Evolutionary conservation across 2,113 vertebrate genomes (phyloP), one percentile per base, ranked within the genome.

Genomic region (Melanocharis versteri): DNA sequence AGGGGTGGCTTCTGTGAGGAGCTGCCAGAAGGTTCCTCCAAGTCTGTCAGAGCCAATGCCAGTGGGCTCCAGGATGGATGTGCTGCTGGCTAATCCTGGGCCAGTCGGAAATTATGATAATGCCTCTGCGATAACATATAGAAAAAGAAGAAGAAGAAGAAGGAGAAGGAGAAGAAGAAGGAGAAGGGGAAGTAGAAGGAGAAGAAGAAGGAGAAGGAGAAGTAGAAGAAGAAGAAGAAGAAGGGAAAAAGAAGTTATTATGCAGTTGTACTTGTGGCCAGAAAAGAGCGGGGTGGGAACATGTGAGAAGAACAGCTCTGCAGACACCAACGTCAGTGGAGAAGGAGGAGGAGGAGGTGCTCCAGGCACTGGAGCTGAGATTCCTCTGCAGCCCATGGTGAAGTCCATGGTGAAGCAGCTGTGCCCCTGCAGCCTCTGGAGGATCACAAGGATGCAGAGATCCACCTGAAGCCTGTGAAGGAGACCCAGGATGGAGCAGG

Each of bases 401-500:
- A 58, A 40, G 9, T 35, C 44, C 20, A 19, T n/a, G 35, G 42
- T 31, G 20, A 62, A 26, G 68, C 27, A 27, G 27, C 14, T 45
- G 19, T 84, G 6, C 17, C 7, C 33, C 48, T 64, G 57, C 22
- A 72, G 39, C 22, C n/a, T 21, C 9, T 3, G 44, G 44, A 42
- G 20, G 13, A 53, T 31, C 68, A 72, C 6, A 23, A 8, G 15
- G 26, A 50, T 30, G 24, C 9, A 44, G 45, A 61, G 45, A 44
- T 21, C 26, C 10, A 31, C 26, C 26, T 71, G 37, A 33, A 51
- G 37, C 37, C 37, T 2, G 0, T 26, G 45, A 33, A 37, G 11
- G 23, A 48, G 42, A 76, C 20, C 35, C 6, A 14, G 0, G 0
- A 44, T 10, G 2, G 13, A 31, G 21, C 19, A 42, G 31, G 6